Percentiles rank a stretch among this genome's conserved stretches.
phyloP scores from a whole-genome alignment of 2,888 invertebrate species.

The Teinopalpus imperialis region DNA sequence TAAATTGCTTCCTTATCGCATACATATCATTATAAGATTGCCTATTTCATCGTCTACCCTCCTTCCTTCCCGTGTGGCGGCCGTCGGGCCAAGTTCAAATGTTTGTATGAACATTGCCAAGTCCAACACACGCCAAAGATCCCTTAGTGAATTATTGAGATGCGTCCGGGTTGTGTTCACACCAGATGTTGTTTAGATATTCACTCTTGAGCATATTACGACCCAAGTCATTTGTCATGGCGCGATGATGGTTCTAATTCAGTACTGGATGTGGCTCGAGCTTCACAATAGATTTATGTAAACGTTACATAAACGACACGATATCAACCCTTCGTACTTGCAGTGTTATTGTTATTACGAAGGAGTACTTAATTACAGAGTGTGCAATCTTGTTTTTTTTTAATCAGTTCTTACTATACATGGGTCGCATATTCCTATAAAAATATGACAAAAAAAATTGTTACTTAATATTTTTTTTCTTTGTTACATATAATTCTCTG shows the following conservation, averaged over 20 bases:
- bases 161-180: constrained; percentile 33
- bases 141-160: constrained; percentile 52
- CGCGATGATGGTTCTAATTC: constrained; percentile 64
- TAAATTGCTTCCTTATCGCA: constrained; percentile 26
- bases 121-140: constrained; percentile 28
- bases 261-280: constrained; percentile 44
- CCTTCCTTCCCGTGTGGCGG: neutral
- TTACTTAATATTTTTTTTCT: too few relatives aligned
- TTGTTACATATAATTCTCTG: too few relatives aligned
- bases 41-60: constrained; percentile 3
- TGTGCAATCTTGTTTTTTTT: too few relatives aligned
- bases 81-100: constrained; percentile 47
- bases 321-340: too few relatives aligned
- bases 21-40: constrained; percentile 22
- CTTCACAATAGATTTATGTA: constrained; percentile 34
- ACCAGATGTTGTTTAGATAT: constrained; percentile 30
- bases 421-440: too few relatives aligned
- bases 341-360: too few relatives aligned
- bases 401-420: too few relatives aligned
- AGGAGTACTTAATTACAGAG: too few relatives aligned
- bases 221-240: constrained; percentile 66
- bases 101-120: constrained; percentile 52
- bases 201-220: constrained; percentile 49
- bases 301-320: constrained; percentile 1
- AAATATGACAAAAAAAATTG: too few relatives aligned